Evolutionary conservation across 2,113 vertebrate species (phyloP), one percentile per base, ranked within the genome.

Genomic region (Tinamus guttatus): DNA sequence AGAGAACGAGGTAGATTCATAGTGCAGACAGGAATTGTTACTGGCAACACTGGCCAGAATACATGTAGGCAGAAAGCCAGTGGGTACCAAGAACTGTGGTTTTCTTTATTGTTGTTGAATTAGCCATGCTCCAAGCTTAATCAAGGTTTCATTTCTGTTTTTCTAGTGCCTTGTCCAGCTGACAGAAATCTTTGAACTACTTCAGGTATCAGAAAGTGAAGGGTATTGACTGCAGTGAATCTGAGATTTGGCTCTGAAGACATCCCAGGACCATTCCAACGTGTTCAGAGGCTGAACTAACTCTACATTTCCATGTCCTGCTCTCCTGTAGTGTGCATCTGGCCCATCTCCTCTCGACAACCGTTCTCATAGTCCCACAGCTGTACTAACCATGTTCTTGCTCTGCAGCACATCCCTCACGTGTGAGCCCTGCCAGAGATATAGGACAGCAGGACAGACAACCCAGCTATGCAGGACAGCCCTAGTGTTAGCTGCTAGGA

Each of bases 1-100:
- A 90, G 43, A 94, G 34, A 89, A 47, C 28, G 86, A 67, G 92
- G 87, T 80, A 94, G 84, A 85, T 79, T 96, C 89, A 69, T 36
- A 52, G 17, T 7, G 3, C 68, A 93, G 89, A 93, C 45, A 77
- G 81, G 59, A 95, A 92, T 88, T 93, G 92, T 91, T 91, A 89
- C 59, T 73, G 65, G 85, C 59, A 96, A 91, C 51, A n/a, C 17
- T 58, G 77, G 59, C 69, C 65, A 79, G 28, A 43, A 75, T 27
- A n/a, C 56, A 45, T 11, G 45, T 22, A 40, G 81, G 74, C 91
- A 90, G 32, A 69, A 93, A 68, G 82, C 41, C 85, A 81, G 28
- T 21, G 64, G 68, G 63, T 85, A 60, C 67, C 51, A 58, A 70
- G 87, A 60, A 13, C 7, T 59, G 56, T 60, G 56, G 20, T 18